Evolutionary conservation across 2,888 invertebrate genomes (phyloP).

Genomic region (Tridacna crocea): DNA sequence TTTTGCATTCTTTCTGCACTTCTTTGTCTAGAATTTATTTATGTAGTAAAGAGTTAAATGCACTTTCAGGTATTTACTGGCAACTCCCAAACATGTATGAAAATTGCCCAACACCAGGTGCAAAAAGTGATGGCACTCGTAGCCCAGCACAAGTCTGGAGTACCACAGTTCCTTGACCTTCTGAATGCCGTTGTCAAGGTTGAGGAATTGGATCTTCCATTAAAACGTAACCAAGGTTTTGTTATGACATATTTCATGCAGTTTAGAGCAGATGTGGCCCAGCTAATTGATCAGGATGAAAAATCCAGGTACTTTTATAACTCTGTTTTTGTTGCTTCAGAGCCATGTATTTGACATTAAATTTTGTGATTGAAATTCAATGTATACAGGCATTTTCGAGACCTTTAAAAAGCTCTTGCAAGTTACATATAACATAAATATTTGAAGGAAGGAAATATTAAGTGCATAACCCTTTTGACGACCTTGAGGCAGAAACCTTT

Average conservation of each 20-base stretch:
- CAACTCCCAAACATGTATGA: slow-evolving; percentile 82
- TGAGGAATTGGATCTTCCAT: slow-evolving; percentile 82
- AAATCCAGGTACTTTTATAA: slow-evolving; percentile 67
- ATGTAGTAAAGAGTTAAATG: neutral
- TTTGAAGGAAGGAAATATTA: no score
- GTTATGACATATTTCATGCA: slow-evolving; percentile 84
- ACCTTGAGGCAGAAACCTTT: no score
- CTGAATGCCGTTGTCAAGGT: slow-evolving; percentile 82
- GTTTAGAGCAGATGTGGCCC: slow-evolving; percentile 79
- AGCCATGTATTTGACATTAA: no score
- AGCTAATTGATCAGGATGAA: slow-evolving; percentile 78
- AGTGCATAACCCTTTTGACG: no score
- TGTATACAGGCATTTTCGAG: no score
- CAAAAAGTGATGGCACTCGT: slow-evolving; percentile 80
- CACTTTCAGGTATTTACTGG: slow-evolving; percentile 81
- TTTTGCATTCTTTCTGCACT: no score
- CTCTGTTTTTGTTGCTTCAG: neutral
- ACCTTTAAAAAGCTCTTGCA: no score
- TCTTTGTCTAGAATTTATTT: no score
- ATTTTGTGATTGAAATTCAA: no score
- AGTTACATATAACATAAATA: no score
- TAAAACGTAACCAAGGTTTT: slow-evolving; percentile 83
- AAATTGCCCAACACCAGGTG: slow-evolving; percentile 79
- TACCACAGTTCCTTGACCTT: slow-evolving; percentile 82
- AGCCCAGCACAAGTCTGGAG: slow-evolving; percentile 73